These are phyloP conservation scores for Nomia melanderi DNA, from an alignment of 1,140 invertebrate genomes.

Conservation along the genomic window DNA sequence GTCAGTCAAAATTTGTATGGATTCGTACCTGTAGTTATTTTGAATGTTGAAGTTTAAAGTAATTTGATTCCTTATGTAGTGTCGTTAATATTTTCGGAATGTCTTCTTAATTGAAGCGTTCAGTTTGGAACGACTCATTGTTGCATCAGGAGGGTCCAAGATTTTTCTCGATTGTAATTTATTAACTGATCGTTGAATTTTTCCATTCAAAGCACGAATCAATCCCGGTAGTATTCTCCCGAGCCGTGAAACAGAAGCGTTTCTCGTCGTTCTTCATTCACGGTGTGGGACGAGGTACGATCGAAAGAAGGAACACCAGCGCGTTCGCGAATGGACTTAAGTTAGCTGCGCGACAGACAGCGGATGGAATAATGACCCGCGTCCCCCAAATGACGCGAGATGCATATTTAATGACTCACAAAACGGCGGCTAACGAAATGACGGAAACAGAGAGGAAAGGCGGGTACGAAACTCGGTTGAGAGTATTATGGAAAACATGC, in stretches of 20 bases:
- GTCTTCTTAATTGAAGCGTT: too few species aligned
- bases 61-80: too few species aligned
- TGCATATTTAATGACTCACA: conserved; percentile 76
- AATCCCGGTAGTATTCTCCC: not conserved
- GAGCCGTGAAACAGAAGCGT: not conserved
- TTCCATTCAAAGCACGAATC: not conserved
- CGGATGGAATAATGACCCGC: conserved; percentile 77
- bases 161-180: too few species aligned
- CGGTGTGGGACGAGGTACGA: conserved; percentile 39
- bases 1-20: too few species aligned
- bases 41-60: too few species aligned
- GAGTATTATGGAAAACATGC: not conserved
- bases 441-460: conserved; percentile 6
- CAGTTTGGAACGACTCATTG: too few species aligned
- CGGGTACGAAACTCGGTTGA: conserved; percentile 8
- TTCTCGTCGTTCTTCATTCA: conserved; percentile 7
- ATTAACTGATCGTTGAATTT: not conserved
- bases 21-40: too few species aligned
- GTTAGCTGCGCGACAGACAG: conserved; percentile 58
- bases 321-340: conserved; percentile 50
- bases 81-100: too few species aligned
- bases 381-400: conserved; percentile 74
- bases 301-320: conserved; percentile 25
- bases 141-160: too few species aligned
- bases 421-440: conserved; percentile 24